Evolutionary conservation across 2,113 vertebrate genomes (phyloP).

Genomic region (Pavo muticus): DNA sequence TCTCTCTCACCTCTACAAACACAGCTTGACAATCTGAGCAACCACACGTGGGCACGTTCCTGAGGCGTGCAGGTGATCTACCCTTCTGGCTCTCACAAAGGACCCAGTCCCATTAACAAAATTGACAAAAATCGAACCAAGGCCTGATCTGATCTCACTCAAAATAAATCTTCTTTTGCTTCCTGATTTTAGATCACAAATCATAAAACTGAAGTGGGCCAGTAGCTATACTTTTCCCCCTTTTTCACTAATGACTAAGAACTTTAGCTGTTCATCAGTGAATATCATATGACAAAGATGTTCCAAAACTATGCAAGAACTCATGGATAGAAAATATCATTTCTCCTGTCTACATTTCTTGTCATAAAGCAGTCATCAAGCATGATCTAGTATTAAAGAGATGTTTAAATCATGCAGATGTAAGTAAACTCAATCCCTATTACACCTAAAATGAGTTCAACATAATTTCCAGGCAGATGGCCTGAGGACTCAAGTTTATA

Average conservation of each 20-base stretch:
- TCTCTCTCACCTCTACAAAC: neutral
- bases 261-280: neutral
- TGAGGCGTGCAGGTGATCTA: neutral
- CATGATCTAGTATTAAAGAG: neutral
- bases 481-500: neutral
- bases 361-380: neutral
- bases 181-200: neutral
- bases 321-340: neutral
- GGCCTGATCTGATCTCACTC: neutral
- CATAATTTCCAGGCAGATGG: neutral
- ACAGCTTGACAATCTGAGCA: neutral
- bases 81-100: neutral
- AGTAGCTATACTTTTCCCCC: neutral
- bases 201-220: neutral
- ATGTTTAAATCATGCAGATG: neutral
- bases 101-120: neutral
- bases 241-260: neutral
- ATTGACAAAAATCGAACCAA: neutral
- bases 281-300: neutral
- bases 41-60: rapidly evolving
- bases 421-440: neutral
- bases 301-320: neutral
- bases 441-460: neutral
- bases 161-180: neutral
- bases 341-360: neutral